Base-by-base conservation (phyloP, 2,113 vertebrate species). In the Phocoena phocoena region DNA sequence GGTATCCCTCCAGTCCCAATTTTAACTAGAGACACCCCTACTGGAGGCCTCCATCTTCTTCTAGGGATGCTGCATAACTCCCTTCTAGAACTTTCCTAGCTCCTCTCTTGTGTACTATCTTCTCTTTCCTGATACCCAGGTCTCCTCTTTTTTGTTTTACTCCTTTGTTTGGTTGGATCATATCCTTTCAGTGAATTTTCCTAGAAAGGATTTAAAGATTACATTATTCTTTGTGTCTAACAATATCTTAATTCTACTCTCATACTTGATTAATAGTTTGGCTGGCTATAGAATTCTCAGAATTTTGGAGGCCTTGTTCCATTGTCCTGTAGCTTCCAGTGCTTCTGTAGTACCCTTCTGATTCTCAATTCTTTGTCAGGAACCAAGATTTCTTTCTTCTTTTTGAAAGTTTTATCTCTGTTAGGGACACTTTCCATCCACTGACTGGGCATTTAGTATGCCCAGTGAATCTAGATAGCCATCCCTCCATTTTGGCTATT, bases 181-280 rank as follows among this genome's bases (percentile, higher is more conserved):
- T 58, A 93, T 74, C 8, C 55, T 62, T 25, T 83, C 12, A 81
- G 44, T 80, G 58, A n/a, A 81, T 70, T 70, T 80, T 83, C 65
- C 65, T 38, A 88, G 18, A 91, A 91, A 91, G 41, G 36, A 88
- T 68, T 79, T 83, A 93, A 88, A 92, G 47, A 65, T 73, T 88
- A 23, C 12, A 26, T 79, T 94, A 86, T 74, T 86, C 23, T 83
- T 84, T 31, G 17, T 71, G 47, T 82, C 31, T 90, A 74, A 95
- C 93, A 79, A 58, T 58, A 65, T 33, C 55, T 85, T 85, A 84
- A 67, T 62, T 82, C 63, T 67, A 44, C 18, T 85, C 14, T 93
- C 33, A 44, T 38, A 60, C 36, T 65, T 91, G 53, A 89, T 74
- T n/a, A 82, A 60, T 47, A 74, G 25, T 81, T 63, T 92, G 11